Percentiles rank a stretch among this genome's conserved stretches.
Evolutionary conservation across 2,888 invertebrate genomes (phyloP).

Genomic region (Platerodrilus igneus): DNA sequence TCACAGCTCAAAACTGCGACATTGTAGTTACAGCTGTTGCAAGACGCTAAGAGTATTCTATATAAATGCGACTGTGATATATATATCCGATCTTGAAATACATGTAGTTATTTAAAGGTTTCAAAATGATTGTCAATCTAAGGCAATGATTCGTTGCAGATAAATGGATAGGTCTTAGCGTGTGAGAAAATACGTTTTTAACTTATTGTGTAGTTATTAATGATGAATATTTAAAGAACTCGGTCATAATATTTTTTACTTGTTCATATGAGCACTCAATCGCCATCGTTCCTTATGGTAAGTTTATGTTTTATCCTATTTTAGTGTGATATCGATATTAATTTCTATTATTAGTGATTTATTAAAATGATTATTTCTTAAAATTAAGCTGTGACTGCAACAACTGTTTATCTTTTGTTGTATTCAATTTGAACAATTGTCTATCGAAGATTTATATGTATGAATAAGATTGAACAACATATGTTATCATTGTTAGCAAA

Average conservation of each 20-base stretch:
- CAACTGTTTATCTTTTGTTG: conserved; percentile 34
- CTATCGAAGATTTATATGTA: conserved; percentile 1
- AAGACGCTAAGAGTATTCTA: conserved; percentile 47
- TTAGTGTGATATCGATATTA: too few species aligned
- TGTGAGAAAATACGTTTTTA: conserved; percentile 33
- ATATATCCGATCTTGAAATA: conserved; percentile 43
- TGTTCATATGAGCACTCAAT: too few species aligned
- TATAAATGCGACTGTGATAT: conserved; percentile 49
- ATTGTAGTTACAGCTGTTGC: conserved; percentile 49
- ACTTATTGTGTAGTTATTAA: too few species aligned
- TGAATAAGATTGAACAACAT: conserved; percentile 11
- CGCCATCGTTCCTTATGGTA: too few species aligned
- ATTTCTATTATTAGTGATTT: conserved; percentile 16
- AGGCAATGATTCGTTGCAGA: too few species aligned
- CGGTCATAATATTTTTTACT: too few species aligned
- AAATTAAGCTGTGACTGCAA: conserved; percentile 48
- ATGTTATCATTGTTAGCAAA: conserved; percentile 19
- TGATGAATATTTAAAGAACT: too few species aligned
- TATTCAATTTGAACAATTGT: conserved; percentile 10
- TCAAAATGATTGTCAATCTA: too few species aligned
- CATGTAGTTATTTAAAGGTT: conserved; percentile 37
- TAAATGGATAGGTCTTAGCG: conserved; percentile 45
- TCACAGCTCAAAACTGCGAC: conserved; percentile 31
- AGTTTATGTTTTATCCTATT: too few species aligned
- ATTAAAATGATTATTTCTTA: conserved; percentile 10